These are phyloP conservation scores for Archips crataeganus DNA, from an alignment of 2,888 invertebrate genomes.

Conservation along the genomic window DNA sequence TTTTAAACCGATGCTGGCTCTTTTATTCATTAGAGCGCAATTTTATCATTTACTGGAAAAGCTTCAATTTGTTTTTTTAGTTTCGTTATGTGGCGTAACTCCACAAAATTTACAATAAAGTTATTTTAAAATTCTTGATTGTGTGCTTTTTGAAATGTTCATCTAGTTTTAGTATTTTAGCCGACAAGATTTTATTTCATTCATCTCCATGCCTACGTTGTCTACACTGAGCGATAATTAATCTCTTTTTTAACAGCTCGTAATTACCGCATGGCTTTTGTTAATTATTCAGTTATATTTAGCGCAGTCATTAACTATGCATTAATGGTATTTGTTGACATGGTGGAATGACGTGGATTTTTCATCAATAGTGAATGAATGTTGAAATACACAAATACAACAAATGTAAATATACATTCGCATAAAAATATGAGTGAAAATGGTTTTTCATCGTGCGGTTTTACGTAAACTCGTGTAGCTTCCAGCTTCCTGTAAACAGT, in stretches of 20 bases:
- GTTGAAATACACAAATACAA: no score
- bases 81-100: not conserved
- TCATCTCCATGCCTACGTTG: not conserved
- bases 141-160: not conserved
- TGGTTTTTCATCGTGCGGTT: not conserved
- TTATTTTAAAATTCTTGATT: not conserved
- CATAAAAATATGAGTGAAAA: not conserved
- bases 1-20: not conserved
- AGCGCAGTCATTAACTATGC: constrained; percentile 18
- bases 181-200: not conserved
- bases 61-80: not conserved
- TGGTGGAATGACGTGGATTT: constrained; percentile 8
- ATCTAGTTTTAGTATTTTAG: not conserved
- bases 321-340: constrained; percentile 23
- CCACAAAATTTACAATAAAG: not conserved
- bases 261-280: constrained; percentile 13
- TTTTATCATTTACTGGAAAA: constrained; percentile 3
- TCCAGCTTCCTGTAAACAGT: no score
- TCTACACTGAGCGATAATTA: constrained; percentile 17
- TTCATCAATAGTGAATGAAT: constrained; percentile 7
- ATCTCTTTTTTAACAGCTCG: constrained; percentile 20
- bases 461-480: not conserved
- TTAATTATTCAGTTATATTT: constrained; percentile 32
- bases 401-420: no score
- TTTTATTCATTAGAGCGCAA: constrained; percentile 13